Evolutionary conservation across 1,140 invertebrate genomes (phyloP).

Genomic region (Hydropsyche tenuis): DNA sequence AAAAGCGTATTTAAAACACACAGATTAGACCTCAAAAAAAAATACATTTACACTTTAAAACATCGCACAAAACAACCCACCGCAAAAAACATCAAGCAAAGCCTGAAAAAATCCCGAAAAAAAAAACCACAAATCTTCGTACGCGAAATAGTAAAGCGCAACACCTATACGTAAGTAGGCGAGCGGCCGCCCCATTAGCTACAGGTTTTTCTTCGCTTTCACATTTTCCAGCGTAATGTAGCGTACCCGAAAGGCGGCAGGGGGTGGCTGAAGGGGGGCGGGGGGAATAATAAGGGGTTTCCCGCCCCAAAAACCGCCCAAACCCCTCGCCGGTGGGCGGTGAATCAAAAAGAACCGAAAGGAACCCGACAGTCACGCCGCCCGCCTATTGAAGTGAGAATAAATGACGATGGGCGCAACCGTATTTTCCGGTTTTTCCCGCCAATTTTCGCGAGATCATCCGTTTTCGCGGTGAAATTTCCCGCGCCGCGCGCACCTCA

Average conservation of each 20-base stretch:
- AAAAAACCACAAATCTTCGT: no score
- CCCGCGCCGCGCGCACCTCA: background rate
- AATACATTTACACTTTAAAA: no score
- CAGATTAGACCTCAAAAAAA: no score
- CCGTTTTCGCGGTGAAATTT: no score
- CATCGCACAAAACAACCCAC: no score
- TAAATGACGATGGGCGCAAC: constrained; percentile 29
- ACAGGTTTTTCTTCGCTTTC: constrained; percentile 37
- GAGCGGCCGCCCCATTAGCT: constrained; percentile 31
- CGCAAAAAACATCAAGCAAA: no score
- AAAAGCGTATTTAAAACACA: no score
- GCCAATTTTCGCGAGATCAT: background rate
- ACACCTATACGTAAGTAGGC: background rate
- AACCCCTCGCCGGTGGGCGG: background rate
- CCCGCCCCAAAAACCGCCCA: background rate
- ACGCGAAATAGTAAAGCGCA: no score
- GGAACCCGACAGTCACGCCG: constrained; percentile 32
- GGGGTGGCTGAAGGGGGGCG: background rate
- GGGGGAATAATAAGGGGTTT: background rate
- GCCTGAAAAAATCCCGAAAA: no score
- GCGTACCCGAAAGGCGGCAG: background rate
- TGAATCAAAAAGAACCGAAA: constrained; percentile 26
- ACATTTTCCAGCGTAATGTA: constrained; percentile 38
- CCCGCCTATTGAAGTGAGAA: constrained; percentile 32
- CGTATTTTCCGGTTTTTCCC: background rate